A percentile compares a stretch with the other conserved stretches of the same genome.
These are phyloP conservation scores for Crypturellus tataupa DNA, from an alignment of 2,797 vertebrate species.

Conservation along the genomic window DNA sequence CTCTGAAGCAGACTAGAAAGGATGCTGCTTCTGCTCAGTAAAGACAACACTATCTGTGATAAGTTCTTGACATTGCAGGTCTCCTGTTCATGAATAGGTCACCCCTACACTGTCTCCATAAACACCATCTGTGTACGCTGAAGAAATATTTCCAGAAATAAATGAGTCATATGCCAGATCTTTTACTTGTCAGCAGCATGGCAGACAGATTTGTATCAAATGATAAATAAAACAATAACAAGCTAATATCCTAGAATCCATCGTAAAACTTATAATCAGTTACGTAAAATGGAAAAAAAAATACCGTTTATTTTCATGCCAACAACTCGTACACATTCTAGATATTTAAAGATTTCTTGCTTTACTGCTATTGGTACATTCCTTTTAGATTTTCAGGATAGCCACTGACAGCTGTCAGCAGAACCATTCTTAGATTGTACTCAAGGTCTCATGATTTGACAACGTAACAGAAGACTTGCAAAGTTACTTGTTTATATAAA, in stretches of 20 bases:
- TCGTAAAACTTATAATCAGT: neutral
- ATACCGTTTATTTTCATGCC: neutral
- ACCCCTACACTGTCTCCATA: constrained; percentile 12
- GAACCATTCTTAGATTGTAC: neutral
- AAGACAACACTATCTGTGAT: neutral
- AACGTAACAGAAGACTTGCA: neutral
- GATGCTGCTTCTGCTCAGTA: neutral
- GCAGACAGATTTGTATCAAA: constrained; percentile 54
- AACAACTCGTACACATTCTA: neutral
- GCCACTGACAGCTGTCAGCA: neutral
- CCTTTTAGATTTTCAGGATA: neutral
- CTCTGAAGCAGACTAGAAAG: constrained; percentile 15
- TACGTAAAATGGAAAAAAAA: neutral
- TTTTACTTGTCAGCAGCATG: constrained; percentile 63
- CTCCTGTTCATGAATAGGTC: constrained; percentile 4
- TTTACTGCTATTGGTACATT: neutral
- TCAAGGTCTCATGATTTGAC: neutral
- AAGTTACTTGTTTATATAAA: neutral
- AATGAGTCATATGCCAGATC: constrained; percentile 76
- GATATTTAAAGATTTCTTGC: neutral
- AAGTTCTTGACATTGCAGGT: constrained; percentile 2
- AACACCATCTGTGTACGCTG: constrained; percentile 77
- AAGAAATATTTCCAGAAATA: constrained; percentile 77
- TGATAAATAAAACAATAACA: constrained; percentile 67
- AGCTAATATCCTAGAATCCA: constrained; percentile 1